Conservation (phyloP, 2,113 vertebrate genomes). For the Trematocara unimaculatum region DNA sequence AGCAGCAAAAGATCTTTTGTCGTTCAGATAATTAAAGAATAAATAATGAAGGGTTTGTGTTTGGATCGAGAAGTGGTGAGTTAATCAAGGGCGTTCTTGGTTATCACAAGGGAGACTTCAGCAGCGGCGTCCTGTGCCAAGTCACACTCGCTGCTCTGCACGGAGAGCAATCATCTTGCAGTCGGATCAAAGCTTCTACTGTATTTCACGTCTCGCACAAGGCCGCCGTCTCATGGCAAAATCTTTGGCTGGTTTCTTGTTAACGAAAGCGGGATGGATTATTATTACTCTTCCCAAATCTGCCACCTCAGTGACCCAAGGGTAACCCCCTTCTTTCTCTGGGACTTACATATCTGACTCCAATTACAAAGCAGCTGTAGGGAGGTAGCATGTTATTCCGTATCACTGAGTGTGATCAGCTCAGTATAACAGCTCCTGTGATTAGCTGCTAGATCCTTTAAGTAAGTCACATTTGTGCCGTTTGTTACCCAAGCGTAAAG, state of each 20-base stretch:
- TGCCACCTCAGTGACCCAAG: constrained; percentile 4
- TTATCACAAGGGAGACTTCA: constrained; percentile 22
- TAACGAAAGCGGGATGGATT: constrained; percentile 12
- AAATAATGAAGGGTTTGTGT: neutral
- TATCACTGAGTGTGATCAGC: constrained; percentile 4
- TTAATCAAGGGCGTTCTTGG: constrained; percentile 35
- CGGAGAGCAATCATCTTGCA: neutral
- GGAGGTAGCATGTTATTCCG: neutral
- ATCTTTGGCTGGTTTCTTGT: constrained; percentile 24
- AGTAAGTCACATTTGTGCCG: neutral
- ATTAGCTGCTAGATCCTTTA: neutral
- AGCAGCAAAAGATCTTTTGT: constrained; percentile 1
- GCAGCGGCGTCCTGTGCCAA: constrained; percentile 5
- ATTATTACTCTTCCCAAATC: constrained; percentile 31
- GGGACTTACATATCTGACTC: constrained; percentile 14
- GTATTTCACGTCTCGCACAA: neutral
- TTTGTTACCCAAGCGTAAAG: neutral
- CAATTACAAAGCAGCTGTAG: constrained; percentile 42
- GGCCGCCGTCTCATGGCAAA: neutral
- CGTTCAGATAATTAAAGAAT: neutral
- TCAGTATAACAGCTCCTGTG: constrained; percentile 1
- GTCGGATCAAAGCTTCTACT: neutral
- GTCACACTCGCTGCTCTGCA: neutral
- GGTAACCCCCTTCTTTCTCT: constrained; percentile 20
- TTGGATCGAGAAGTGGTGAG: constrained; percentile 8